Evolutionary conservation across 2,888 invertebrate species (phyloP).

Genomic region (Pollenia labialis): DNA sequence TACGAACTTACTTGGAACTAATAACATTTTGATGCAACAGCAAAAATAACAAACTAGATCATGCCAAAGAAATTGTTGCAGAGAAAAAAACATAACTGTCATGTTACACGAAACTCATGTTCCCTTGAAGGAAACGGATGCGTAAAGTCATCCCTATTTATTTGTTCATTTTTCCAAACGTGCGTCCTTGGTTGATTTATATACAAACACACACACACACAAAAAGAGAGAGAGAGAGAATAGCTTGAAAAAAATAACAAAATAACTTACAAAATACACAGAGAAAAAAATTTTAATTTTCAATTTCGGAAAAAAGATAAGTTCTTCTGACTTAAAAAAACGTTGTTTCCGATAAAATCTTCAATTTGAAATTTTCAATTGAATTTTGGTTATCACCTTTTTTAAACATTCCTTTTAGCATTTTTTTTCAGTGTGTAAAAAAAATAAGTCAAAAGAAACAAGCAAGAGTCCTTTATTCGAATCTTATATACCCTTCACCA

Average conservation of each 20-base stretch:
- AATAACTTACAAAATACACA: not conserved
- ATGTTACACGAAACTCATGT: slow-evolving; percentile 45
- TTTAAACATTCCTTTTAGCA: too few species aligned
- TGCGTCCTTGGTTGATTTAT: slow-evolving; percentile 33
- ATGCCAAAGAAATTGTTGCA: not conserved
- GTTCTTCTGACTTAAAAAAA: too few species aligned
- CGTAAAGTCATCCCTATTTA: slow-evolving; percentile 41
- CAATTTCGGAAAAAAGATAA: too few species aligned
- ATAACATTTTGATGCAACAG: slow-evolving; percentile 22
- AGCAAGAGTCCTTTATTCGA: too few species aligned
- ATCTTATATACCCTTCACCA: too few species aligned
- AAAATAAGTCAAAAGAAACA: too few species aligned
- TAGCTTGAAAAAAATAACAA: not conserved
- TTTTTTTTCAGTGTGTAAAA: too few species aligned
- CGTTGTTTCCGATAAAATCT: too few species aligned
- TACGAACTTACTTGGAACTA: not conserved
- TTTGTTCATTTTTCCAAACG: slow-evolving; percentile 23
- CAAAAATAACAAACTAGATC: slow-evolving; percentile 1
- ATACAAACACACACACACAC: not conserved
- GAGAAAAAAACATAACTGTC: slow-evolving; percentile 24
- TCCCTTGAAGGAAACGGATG: slow-evolving; percentile 48
- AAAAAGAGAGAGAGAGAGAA: too few species aligned
- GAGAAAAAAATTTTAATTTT: not conserved
- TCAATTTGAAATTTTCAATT: too few species aligned
- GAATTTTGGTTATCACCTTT: too few species aligned